Conservation (phyloP, 1,140 invertebrate genomes). For the Caenorhabditis inopinata region DNA sequence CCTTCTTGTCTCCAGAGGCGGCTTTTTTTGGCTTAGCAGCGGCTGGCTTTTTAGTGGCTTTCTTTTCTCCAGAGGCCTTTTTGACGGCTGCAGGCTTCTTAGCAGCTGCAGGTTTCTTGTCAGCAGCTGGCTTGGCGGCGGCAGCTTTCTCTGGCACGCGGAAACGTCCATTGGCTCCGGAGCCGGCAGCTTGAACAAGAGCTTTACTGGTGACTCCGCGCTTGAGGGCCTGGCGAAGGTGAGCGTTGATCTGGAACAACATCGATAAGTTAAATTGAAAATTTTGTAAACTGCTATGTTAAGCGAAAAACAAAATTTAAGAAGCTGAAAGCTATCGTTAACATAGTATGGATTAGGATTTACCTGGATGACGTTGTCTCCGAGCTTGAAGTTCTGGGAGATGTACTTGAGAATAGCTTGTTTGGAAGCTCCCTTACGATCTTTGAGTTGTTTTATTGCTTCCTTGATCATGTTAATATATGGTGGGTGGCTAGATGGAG, state of each 20-base stretch:
- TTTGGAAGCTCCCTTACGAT: slow-evolving; percentile 41
- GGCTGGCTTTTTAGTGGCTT: slow-evolving; percentile 35
- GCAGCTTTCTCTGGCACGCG: slow-evolving; percentile 48
- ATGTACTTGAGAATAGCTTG: slow-evolving; percentile 47
- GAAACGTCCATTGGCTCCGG: slow-evolving; percentile 53
- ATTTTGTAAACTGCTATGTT: no score
- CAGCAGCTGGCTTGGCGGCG: slow-evolving; percentile 35
- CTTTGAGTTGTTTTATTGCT: slow-evolving; percentile 35
- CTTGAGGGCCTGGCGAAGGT: slow-evolving; percentile 45
- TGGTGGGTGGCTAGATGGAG: slow-evolving; percentile 33
- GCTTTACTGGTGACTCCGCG: slow-evolving; percentile 29
- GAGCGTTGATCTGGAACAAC: slow-evolving; percentile 39
- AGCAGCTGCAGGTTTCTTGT: slow-evolving; percentile 39
- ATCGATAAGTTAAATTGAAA: no score
- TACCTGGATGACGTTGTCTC: slow-evolving; percentile 45
- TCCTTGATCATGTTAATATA: slow-evolving; percentile 44
- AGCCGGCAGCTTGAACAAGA: slow-evolving; percentile 48
- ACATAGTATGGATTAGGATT: not conserved
- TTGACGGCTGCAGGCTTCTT: slow-evolving; percentile 36
- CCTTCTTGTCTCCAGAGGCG: slow-evolving; percentile 16
- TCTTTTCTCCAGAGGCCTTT: slow-evolving; percentile 37
- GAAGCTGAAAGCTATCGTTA: not conserved
- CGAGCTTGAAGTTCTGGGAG: slow-evolving; percentile 45
- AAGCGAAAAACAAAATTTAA: no score
- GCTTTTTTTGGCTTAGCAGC: slow-evolving; percentile 36